Evolutionary conservation across 2,113 vertebrate species (phyloP).

Genomic region (Pomatostomus ruficeps): DNA sequence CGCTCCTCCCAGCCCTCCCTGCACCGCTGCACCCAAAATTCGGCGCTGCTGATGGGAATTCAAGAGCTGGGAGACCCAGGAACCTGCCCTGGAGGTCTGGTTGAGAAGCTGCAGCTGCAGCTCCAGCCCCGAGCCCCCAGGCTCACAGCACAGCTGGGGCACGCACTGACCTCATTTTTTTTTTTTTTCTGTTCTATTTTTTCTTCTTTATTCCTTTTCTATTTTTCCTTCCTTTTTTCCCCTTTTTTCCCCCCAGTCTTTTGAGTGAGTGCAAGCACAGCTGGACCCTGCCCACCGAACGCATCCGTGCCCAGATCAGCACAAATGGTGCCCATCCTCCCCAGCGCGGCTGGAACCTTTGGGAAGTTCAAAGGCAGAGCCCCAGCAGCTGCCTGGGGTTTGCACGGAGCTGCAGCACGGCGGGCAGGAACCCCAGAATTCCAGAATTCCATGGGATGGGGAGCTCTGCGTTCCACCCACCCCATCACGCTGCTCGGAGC

Average conservation of each 20-base stretch:
- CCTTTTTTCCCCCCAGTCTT: background rate
- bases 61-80: background rate
- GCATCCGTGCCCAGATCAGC: background rate
- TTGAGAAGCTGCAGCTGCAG: background rate
- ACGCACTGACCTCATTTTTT: background rate
- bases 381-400: background rate
- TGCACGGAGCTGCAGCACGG: background rate
- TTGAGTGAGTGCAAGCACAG: background rate
- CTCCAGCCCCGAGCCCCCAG: background rate
- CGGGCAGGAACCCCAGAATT: background rate
- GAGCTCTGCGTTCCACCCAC: background rate
- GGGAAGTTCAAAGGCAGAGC: background rate
- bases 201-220: background rate
- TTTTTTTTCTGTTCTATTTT: background rate
- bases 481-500: background rate
- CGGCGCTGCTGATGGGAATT: accelerated
- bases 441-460: background rate
- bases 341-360: background rate
- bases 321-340: background rate
- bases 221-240: background rate
- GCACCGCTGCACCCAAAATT: background rate
- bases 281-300: background rate
- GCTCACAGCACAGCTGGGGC: background rate
- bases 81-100: background rate
- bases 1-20: accelerated